Evolutionary conservation across 2,113 vertebrate genomes (phyloP).

Genomic region (Piprites chloris): DNA sequence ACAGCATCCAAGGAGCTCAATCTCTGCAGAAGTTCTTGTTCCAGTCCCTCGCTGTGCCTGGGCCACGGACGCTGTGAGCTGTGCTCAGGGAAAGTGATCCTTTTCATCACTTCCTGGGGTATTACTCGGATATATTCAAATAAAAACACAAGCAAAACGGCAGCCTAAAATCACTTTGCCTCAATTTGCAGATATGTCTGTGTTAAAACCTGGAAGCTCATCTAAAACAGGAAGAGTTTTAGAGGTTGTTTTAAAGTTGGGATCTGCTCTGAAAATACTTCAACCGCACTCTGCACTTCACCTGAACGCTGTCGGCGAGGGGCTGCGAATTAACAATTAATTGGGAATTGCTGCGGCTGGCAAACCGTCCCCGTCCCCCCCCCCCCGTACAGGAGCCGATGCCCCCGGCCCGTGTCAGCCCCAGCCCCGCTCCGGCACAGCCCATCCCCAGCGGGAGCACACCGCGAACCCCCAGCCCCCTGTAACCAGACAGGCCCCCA

Average conservation of each 20-base stretch:
- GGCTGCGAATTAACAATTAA: not conserved
- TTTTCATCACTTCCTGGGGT: fast-evolving
- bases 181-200: not conserved
- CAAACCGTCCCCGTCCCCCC: not conserved
- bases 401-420: not conserved
- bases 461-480: fast-evolving
- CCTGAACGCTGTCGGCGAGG: fast-evolving
- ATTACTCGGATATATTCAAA: not conserved
- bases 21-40: not conserved
- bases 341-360: fast-evolving
- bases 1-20: not conserved
- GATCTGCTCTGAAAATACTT: not conserved
- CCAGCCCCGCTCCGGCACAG: not conserved
- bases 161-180: not conserved
- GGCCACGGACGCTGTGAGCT: fast-evolving
- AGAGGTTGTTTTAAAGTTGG: not conserved
- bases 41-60: fast-evolving
- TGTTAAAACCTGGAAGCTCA: not conserved
- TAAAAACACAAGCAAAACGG: fast-evolving
- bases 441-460: fast-evolving
- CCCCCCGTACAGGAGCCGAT: not conserved
- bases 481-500: fast-evolving
- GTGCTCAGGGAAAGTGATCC: not conserved
- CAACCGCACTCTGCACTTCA: fast-evolving
- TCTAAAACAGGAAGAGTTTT: not conserved